phyloP scores from a whole-genome alignment of 2,888 invertebrate species.

The Subacronicta megacephala region DNA sequence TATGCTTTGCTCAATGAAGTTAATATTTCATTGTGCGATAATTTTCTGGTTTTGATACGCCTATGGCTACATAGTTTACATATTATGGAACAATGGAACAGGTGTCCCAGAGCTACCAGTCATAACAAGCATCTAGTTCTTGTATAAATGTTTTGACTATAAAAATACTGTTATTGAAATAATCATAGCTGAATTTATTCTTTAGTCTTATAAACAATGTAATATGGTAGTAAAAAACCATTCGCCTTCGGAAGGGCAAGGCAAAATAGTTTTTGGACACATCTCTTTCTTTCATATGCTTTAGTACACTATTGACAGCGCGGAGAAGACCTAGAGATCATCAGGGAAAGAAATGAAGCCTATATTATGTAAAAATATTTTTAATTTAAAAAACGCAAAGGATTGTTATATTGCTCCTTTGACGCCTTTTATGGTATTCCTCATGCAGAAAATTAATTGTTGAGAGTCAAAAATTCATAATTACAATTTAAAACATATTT shows the following conservation, averaged over 20 bases:
- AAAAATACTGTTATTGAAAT: too few species aligned
- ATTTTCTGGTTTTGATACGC: constrained; percentile 5
- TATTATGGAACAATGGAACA: too few species aligned
- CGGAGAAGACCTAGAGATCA: too few species aligned
- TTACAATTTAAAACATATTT: constrained; percentile 43
- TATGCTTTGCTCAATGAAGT: background rate
- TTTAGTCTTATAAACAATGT: background rate
- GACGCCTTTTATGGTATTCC: too few species aligned
- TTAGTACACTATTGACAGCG: too few species aligned
- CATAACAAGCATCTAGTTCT: background rate
- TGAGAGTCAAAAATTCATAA: too few species aligned
- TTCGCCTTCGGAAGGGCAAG: background rate
- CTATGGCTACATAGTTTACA: background rate
- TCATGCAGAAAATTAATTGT: too few species aligned
- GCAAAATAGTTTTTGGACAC: background rate
- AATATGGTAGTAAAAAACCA: background rate
- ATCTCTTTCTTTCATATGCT: too few species aligned
- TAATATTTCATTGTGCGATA: constrained; percentile 11
- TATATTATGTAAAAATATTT: too few species aligned
- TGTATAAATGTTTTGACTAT: background rate
- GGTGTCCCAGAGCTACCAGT: background rate
- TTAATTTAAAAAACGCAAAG: too few species aligned
- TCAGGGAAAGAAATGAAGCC: too few species aligned
- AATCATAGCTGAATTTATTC: background rate
- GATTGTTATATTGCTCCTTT: background rate